Evolutionary conservation across 2,888 invertebrate species (phyloP).

Genomic region (Strigamia crassipes): DNA sequence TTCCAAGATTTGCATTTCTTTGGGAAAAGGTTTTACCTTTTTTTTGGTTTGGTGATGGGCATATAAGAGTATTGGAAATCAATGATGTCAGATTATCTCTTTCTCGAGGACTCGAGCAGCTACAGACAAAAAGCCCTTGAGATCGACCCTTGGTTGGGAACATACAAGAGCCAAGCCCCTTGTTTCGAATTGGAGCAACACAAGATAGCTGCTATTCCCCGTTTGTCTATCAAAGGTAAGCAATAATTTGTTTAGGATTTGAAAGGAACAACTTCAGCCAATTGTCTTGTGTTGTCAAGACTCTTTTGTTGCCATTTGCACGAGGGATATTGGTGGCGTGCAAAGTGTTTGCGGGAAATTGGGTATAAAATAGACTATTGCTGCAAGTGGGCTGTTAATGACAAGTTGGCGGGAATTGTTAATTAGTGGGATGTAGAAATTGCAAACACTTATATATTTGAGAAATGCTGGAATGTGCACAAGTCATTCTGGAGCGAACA

Average conservation of each 20-base stretch:
- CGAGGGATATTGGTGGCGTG: not conserved
- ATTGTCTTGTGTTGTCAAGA: not conserved
- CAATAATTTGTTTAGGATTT: slow-evolving; percentile 7
- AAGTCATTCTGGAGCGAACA: too few relatives aligned
- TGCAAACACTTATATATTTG: not conserved
- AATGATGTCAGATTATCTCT: slow-evolving; percentile 44
- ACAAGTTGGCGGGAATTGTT: not conserved
- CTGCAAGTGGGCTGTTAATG: not conserved
- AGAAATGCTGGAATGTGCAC: not conserved
- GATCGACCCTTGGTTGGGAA: slow-evolving; percentile 11
- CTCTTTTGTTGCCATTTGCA: not conserved
- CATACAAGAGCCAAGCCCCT: slow-evolving; percentile 5
- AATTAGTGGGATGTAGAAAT: not conserved
- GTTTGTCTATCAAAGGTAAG: not conserved
- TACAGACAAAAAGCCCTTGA: slow-evolving; percentile 16
- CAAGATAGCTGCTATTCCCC: slow-evolving; percentile 2
- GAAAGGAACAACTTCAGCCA: not conserved
- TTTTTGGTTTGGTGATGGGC: not conserved
- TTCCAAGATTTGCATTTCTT: not conserved
- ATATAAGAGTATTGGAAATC: slow-evolving; percentile 43
- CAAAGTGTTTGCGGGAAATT: not conserved
- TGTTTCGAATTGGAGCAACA: slow-evolving; percentile 4
- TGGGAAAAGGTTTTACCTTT: not conserved
- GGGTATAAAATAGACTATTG: not conserved
- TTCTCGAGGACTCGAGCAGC: slow-evolving; percentile 12